A percentile compares a stretch with the other conserved stretches of the same genome.
Conservation (phyloP, 2,113 vertebrate species). For the Trogon surrucura region DNA sequence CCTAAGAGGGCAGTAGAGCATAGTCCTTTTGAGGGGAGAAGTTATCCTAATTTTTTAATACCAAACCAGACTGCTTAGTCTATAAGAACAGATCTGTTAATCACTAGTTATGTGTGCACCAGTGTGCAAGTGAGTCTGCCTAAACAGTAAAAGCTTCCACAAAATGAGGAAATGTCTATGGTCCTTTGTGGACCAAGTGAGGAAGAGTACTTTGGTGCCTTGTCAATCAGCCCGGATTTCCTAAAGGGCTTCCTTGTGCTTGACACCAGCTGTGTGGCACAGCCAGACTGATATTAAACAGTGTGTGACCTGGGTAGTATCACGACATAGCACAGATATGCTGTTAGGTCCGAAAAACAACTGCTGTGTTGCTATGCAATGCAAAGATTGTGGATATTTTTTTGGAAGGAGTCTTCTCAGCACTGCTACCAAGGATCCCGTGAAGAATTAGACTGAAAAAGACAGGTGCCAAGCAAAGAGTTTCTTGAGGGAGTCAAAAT, state of each 20-base stretch:
- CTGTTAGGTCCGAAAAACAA: not conserved
- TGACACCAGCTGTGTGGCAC: not conserved
- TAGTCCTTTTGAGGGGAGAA: not conserved
- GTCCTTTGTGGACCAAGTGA: not conserved
- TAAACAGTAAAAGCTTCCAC: not conserved
- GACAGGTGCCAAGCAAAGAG: fast-evolving
- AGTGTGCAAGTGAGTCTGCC: too few relatives aligned
- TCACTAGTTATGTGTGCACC: not conserved
- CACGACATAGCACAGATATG: not conserved
- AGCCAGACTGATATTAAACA: not conserved
- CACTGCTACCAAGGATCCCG: not conserved
- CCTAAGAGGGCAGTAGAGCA: not conserved
- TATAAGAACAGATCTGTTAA: not conserved
- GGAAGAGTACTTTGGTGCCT: not conserved
- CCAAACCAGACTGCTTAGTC: not conserved
- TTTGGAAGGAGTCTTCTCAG: not conserved
- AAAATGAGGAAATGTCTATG: not conserved
- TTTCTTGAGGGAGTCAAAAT: not conserved
- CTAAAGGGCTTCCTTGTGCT: not conserved
- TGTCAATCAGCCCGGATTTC: not conserved
- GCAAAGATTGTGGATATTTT: not conserved
- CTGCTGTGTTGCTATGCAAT: not conserved
- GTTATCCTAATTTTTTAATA: not conserved
- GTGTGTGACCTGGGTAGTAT: not conserved
- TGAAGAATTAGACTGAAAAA: not conserved